Evolutionary conservation across 2,113 vertebrate genomes (phyloP).

Genomic region (Perca schrenkii): DNA sequence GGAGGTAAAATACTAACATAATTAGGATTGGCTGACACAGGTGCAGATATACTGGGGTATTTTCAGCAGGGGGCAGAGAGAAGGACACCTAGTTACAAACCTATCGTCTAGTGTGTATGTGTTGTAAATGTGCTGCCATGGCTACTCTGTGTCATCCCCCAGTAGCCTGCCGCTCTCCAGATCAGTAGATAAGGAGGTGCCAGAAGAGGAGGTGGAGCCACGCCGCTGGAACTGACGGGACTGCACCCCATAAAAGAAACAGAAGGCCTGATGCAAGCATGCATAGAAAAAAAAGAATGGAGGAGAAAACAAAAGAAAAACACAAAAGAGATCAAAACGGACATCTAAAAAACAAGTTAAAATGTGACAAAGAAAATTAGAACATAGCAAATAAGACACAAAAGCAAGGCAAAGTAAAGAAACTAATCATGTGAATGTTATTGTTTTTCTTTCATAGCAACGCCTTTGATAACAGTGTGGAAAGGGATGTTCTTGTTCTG

Average conservation of each 20-base stretch:
- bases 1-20: background rate
- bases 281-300: conserved; percentile 77
- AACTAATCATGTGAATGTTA: background rate
- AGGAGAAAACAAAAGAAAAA: conserved; percentile 43
- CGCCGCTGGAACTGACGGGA: conserved; percentile 90
- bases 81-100: conserved; percentile 68
- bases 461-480: background rate
- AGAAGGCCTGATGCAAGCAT: conserved; percentile 91
- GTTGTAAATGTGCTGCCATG: conserved; percentile 61
- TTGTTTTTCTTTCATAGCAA: background rate
- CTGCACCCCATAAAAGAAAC: conserved; percentile 93
- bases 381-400: background rate
- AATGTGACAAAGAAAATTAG: background rate
- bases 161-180: conserved; percentile 95
- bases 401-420: background rate
- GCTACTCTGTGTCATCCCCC: conserved; percentile 87
- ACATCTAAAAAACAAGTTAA: background rate
- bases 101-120: conserved; percentile 77
- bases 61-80: conserved; percentile 4
- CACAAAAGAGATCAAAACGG: conserved; percentile 32
- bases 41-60: background rate
- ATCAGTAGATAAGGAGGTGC: conserved; percentile 93
- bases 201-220: conserved; percentile 91
- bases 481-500: background rate
- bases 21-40: conserved; percentile 5